Evolutionary conservation across 2,113 vertebrate species (phyloP).

Genomic region (Phycodurus eques): DNA sequence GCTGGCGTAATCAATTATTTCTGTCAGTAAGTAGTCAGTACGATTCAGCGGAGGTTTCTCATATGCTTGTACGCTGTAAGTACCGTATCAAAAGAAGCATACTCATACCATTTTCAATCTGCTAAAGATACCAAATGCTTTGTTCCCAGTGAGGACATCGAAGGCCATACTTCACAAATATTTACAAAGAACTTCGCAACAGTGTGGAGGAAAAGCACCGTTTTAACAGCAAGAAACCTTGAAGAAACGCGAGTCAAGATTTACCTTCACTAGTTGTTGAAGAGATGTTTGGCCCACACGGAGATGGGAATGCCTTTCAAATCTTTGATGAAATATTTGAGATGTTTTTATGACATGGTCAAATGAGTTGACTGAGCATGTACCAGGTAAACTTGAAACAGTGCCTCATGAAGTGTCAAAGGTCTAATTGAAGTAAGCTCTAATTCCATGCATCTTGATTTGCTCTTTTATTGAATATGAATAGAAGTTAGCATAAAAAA

Average conservation of each 20-base stretch:
- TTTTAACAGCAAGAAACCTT: neutral
- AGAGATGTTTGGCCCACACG: neutral
- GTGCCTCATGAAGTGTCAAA: neutral
- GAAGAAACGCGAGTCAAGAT: neutral
- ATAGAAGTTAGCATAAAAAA: neutral
- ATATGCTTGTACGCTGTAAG: neutral
- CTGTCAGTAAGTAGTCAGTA: constrained; percentile 20
- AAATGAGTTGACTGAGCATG: neutral
- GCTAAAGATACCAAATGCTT: neutral
- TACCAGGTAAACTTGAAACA: neutral
- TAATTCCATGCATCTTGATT: neutral
- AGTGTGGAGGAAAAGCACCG: neutral
- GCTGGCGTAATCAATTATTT: constrained; percentile 38
- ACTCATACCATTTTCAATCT: neutral
- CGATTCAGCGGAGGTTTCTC: neutral
- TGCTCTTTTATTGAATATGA: neutral
- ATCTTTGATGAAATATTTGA: neutral
- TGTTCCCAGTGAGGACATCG: neutral
- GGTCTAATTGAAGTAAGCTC: neutral
- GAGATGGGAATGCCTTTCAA: neutral
- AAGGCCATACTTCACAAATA: neutral
- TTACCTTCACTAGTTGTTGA: neutral
- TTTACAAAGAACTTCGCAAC: neutral
- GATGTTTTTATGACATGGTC: neutral
- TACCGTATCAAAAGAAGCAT: neutral